Base-by-base conservation (phyloP, 2,888 invertebrate species). In the Napeogenes sylphis region DNA sequence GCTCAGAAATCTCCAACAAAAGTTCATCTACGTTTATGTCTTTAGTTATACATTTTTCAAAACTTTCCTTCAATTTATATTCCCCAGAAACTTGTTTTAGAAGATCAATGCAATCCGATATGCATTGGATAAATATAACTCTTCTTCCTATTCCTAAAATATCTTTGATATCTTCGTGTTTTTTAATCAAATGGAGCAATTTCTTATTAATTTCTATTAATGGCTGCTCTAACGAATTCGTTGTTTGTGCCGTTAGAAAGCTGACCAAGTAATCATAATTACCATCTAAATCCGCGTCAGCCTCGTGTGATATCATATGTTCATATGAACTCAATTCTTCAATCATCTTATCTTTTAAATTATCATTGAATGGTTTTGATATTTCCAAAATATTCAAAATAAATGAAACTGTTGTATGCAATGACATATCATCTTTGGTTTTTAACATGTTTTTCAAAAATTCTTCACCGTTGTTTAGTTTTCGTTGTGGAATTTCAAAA, bases 121-220 rank as follows among this genome's bases (percentile, higher is more conserved):
- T 68, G 72, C 83, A 86, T 75, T 87, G 85, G 0, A 87, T 63
- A 59, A 87, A 61, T 45, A 90, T 83, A 21, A 89, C 73, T 2
- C 71, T 75, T 70, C 84, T 85, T 3, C 84, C 83, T 30, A 76
- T 75, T 8, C 82, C 82, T 8, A 67, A 70, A 2, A 84, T 81
- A 65, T 82, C 77, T 75, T 81, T 83, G 61, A 78, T 84, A 55
- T 82, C 79, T 62, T 80, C 71, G 70, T 87, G 82, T 68, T 81
- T 81, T 45, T 75, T 72, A 57, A 87, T 21, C 71, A 66, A 83
- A 83, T 13, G 58, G 33, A 72, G 68, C 47, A 85, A 46, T 59
- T 78, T 77, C 33, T 74, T 13, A 54, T 35, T 55, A 21, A 63
- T 33, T 12, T 57, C 33, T 55, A 62, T 51, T 51, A 51, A 8